These are phyloP conservation scores for Malurus leucopterus DNA, from an alignment of 2,797 vertebrate species.

Conservation along the genomic window DNA sequence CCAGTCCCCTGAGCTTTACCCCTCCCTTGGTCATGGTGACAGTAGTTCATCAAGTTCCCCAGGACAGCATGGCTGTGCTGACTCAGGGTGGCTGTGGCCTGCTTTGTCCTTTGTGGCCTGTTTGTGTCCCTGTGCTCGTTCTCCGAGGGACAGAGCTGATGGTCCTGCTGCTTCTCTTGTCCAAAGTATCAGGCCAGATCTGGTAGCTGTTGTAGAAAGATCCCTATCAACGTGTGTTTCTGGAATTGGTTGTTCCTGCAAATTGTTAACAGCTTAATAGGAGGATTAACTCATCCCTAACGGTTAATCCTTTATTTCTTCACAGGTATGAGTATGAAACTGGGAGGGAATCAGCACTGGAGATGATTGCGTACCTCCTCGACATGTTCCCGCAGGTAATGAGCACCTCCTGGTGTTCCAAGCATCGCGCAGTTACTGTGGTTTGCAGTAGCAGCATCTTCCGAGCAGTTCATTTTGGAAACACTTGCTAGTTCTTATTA, in stretches of 20 bases:
- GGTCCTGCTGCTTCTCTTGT: neutral
- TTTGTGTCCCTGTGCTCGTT: neutral
- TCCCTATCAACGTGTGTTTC: neutral
- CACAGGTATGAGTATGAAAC: conserved; percentile 89
- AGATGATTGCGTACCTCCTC: conserved; percentile 89
- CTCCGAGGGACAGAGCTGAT: neutral
- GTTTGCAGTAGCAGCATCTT: neutral
- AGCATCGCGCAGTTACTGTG: neutral
- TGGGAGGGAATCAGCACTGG: conserved; percentile 88
- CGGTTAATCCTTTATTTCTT: neutral
- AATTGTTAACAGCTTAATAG: neutral
- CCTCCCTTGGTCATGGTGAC: neutral
- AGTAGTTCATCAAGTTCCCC: neutral
- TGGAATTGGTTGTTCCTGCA: neutral
- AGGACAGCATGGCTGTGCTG: neutral
- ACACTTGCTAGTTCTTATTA: neutral
- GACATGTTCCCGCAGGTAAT: conserved; percentile 89
- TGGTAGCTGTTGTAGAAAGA: neutral
- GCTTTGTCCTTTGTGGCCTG: neutral
- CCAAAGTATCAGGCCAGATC: neutral
- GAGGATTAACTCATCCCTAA: neutral
- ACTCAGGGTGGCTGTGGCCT: neutral
- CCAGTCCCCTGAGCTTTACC: neutral
- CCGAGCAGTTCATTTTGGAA: neutral
- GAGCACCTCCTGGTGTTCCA: neutral